These are phyloP conservation scores for Meiosimyza platycephala DNA, from an alignment of 2,888 invertebrate species.

Conservation along the genomic window DNA sequence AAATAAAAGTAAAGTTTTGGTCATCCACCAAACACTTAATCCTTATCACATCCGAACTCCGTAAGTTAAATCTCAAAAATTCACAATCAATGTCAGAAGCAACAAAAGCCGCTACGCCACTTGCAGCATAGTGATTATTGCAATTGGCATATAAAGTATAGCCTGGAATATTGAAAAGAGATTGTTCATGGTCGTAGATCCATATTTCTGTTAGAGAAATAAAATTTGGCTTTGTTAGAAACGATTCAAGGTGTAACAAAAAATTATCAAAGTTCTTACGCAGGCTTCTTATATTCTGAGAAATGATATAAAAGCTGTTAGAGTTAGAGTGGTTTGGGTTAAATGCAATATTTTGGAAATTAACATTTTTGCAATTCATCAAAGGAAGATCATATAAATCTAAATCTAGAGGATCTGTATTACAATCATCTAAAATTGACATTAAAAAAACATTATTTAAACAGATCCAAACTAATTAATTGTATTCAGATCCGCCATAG, in stretches of 20 bases:
- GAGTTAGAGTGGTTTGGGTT: neutral
- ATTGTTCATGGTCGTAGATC: conserved; percentile 12
- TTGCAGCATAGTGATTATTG: conserved; percentile 11
- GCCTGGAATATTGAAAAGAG: conserved; percentile 1
- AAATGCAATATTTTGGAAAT: conserved; percentile 8
- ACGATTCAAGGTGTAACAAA: neutral
- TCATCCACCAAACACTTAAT: neutral
- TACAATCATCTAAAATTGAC: neutral
- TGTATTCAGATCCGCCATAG: neutral
- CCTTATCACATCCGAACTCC: neutral
- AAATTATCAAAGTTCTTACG: neutral
- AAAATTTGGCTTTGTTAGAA: conserved; percentile 4
- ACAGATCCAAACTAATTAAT: neutral
- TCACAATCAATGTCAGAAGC: neutral
- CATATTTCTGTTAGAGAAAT: conserved; percentile 7
- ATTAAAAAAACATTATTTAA: neutral
- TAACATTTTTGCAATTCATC: conserved; percentile 5
- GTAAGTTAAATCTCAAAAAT: neutral
- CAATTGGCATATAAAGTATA: conserved; percentile 8
- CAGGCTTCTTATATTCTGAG: conserved; percentile 4
- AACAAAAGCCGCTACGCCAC: neutral
- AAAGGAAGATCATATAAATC: neutral
- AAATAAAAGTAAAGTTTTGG: conserved; percentile 5
- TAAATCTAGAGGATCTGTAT: no score
- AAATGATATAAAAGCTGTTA: neutral